Conservation (phyloP, 1,140 invertebrate genomes). For the Agraylea sexmaculata region DNA sequence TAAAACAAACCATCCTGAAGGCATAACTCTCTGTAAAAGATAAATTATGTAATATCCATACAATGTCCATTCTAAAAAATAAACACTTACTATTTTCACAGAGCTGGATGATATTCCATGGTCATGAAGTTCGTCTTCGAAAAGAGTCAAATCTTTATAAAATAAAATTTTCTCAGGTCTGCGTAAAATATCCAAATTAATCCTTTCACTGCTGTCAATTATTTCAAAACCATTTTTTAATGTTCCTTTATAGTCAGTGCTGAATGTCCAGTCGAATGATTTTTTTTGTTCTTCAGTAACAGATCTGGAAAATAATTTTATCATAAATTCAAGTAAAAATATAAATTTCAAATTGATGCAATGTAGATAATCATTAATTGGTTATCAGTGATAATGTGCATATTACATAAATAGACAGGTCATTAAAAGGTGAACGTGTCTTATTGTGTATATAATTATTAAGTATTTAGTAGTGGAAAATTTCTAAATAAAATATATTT, state of each 20-base stretch:
- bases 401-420: not conserved
- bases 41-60: not conserved
- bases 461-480: not conserved
- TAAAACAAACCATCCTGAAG: slow-evolving; percentile 82
- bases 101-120: slow-evolving; percentile 84
- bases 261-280: slow-evolving; percentile 97
- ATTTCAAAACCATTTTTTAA: slow-evolving; percentile 48
- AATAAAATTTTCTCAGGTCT: slow-evolving; percentile 86
- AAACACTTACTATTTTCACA: slow-evolving; percentile 82
- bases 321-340: slow-evolving; percentile 5
- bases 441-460: not conserved
- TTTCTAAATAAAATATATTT: slow-evolving; percentile 2
- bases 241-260: slow-evolving; percentile 86
- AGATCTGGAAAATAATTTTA: slow-evolving; percentile 29
- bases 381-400: not conserved
- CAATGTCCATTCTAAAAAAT: not conserved
- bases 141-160: slow-evolving; percentile 86
- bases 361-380: not conserved
- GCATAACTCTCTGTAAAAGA: slow-evolving; percentile 83
- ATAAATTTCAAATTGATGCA: slow-evolving; percentile 2
- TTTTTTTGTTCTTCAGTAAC: slow-evolving; percentile 64
- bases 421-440: not conserved
- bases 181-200: slow-evolving; percentile 86
- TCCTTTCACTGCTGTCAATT: slow-evolving; percentile 57
- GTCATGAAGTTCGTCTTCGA: slow-evolving; percentile 98